These are phyloP conservation scores for Columba guinea DNA, from an alignment of 2,797 vertebrate species.

Conservation along the genomic window DNA sequence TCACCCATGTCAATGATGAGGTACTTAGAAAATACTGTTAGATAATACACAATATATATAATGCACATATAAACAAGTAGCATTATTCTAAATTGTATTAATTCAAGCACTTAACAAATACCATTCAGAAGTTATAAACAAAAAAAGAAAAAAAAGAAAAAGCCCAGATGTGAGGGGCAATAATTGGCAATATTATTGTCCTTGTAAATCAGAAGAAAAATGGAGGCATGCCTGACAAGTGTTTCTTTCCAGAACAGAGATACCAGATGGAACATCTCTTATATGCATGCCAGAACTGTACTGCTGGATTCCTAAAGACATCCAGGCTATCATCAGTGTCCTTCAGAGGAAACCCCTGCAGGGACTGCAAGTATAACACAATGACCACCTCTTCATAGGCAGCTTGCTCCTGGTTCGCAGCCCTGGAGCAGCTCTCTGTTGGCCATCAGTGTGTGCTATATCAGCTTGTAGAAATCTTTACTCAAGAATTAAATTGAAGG, in stretches of 20 bases:
- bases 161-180: neutral
- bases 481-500: neutral
- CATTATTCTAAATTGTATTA: neutral
- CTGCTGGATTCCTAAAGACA: neutral
- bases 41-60: fast-evolving
- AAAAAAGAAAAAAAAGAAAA: neutral
- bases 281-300: neutral
- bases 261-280: neutral
- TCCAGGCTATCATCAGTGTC: neutral
- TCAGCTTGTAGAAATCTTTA: neutral
- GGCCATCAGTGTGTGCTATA: neutral
- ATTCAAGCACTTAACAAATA: neutral
- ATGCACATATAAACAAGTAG: neutral
- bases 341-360: neutral
- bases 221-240: neutral
- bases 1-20: neutral
- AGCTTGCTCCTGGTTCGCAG: neutral
- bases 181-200: neutral
- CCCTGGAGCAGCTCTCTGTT: neutral
- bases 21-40: neutral
- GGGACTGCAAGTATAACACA: fast-evolving
- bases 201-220: neutral
- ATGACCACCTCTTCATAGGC: neutral
- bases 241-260: neutral
- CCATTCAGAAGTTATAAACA: neutral